A percentile compares a stretch with the other conserved stretches of the same genome.
Evolutionary conservation across 2,797 vertebrate species (phyloP).

Genomic region (Tragelaphus eurycerus): DNA sequence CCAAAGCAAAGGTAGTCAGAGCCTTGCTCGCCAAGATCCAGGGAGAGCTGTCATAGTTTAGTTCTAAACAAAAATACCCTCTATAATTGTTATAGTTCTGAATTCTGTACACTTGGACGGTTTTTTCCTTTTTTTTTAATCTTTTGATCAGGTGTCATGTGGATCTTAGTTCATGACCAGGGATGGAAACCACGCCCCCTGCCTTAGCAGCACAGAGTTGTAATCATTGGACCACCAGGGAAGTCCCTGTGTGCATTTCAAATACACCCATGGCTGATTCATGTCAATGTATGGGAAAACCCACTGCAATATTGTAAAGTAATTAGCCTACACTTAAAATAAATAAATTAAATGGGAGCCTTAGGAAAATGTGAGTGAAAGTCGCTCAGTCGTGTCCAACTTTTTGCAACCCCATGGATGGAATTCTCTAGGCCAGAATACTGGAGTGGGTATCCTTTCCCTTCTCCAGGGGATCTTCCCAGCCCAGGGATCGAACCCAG

Average conservation of each 20-base stretch:
- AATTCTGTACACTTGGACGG: not conserved
- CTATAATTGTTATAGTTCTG: not conserved
- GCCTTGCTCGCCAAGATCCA: not conserved
- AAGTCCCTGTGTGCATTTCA: not conserved
- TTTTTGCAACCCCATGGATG: not conserved
- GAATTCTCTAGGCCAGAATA: not conserved
- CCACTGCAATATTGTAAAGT: no score
- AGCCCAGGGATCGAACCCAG: not conserved
- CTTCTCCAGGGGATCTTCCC: not conserved
- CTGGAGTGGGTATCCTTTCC: not conserved
- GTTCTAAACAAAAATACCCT: not conserved
- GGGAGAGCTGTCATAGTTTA: not conserved
- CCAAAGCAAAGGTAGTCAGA: not conserved
- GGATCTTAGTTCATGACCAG: not conserved
- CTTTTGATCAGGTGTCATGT: not conserved
- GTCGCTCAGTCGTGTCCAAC: not conserved
- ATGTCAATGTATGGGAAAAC: no score
- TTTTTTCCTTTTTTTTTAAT: not conserved
- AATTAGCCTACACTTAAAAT: no score
- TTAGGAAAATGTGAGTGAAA: not conserved
- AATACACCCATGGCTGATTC: not conserved
- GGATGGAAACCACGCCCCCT: not conserved
- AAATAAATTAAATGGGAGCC: not conserved
- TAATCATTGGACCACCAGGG: not conserved
- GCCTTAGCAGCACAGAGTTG: not conserved